Percentiles rank a stretch among this genome's conserved stretches.
Conservation (phyloP, 1,140 invertebrate species). For the Carcinoscorpius rotundicauda region DNA sequence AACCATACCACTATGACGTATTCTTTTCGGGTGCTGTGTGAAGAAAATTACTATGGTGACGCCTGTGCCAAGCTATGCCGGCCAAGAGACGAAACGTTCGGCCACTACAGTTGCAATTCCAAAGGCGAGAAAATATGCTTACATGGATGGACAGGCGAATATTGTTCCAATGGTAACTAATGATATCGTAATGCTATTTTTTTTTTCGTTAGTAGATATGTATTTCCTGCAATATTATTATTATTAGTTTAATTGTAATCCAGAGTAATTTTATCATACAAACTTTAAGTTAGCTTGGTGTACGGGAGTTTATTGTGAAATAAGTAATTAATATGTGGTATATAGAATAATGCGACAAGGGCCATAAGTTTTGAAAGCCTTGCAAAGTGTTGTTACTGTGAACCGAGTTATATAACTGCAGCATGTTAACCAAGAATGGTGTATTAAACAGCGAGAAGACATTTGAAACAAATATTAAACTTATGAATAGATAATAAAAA, state of each 20-base stretch:
- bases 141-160: slow-evolving; percentile 76
- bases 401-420: no score
- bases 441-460: no score
- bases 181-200: background rate
- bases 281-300: slow-evolving; percentile 15
- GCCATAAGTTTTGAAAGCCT: no score
- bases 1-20: slow-evolving; percentile 56
- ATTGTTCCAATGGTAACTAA: slow-evolving; percentile 82
- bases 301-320: slow-evolving; percentile 10
- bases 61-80: slow-evolving; percentile 79
- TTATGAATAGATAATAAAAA: no score
- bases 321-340: no score
- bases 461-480: no score
- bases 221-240: background rate
- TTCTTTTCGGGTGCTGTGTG: slow-evolving; percentile 83
- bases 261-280: background rate
- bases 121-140: slow-evolving; percentile 69
- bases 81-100: slow-evolving; percentile 78
- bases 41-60: slow-evolving; percentile 78
- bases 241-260: background rate
- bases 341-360: no score
- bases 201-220: background rate
- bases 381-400: no score
- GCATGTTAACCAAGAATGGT: no score
- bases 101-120: slow-evolving; percentile 81